These are phyloP conservation scores for Caracal caracal DNA, from an alignment of 2,113 vertebrate genomes.

Conservation along the genomic window DNA sequence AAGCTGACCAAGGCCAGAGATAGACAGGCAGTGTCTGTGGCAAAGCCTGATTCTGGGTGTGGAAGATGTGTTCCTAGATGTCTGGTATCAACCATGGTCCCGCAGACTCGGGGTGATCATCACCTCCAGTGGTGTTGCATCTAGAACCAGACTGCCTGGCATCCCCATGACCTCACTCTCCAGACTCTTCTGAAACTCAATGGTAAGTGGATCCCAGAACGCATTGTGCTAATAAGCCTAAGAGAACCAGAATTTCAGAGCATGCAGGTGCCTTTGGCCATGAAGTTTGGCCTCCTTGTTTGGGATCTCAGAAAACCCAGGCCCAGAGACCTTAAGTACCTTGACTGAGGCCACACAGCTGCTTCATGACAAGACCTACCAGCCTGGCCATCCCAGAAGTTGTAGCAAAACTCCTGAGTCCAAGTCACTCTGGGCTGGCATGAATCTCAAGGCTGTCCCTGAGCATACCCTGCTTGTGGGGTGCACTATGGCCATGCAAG, in stretches of 20 bases:
- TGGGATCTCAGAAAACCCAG: neutral
- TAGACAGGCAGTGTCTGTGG: neutral
- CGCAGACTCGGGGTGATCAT: too few species aligned
- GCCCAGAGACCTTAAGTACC: neutral
- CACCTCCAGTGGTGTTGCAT: neutral
- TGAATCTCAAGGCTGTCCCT: too few species aligned
- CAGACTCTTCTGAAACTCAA: neutral
- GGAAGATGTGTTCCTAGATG: neutral
- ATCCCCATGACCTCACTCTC: neutral
- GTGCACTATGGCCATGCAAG: too few species aligned
- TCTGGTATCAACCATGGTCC: neutral
- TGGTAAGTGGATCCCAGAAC: neutral
- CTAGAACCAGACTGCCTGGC: neutral
- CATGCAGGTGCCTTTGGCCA: neutral
- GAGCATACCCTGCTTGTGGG: too few species aligned
- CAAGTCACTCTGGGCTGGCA: too few species aligned
- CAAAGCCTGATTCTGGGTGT: neutral
- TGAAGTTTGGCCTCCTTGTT: neutral
- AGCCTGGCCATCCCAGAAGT: too few species aligned
- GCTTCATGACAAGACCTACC: too few species aligned
- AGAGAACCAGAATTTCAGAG: neutral
- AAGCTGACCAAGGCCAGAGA: too few species aligned
- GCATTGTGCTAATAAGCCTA: neutral
- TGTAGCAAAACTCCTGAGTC: too few species aligned
- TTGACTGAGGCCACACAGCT: neutral